These are phyloP conservation scores for Ariolimax columbianus DNA, from an alignment of 2,888 invertebrate genomes.

Conservation along the genomic window DNA sequence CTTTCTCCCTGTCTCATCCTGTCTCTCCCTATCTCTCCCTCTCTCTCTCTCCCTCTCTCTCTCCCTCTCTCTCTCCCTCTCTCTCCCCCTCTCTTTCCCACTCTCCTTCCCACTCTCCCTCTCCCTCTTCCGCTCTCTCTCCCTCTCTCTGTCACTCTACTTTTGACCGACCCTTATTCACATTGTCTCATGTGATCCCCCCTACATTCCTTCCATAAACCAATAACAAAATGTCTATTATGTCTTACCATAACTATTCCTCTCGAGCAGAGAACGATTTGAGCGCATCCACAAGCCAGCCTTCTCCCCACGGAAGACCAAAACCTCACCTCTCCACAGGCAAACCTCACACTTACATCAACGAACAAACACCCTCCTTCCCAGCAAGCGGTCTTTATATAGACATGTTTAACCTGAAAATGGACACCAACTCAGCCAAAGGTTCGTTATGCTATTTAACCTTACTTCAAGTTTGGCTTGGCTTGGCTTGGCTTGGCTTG, in stretches of 20 bases:
- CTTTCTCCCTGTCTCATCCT: neutral
- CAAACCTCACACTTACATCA: slow-evolving; percentile 18
- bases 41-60: neutral
- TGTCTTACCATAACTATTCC: neutral
- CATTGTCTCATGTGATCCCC: too few species aligned
- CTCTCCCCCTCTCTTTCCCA: neutral
- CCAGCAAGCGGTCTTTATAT: slow-evolving; percentile 1
- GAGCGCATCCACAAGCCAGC: neutral
- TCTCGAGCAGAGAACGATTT: neutral
- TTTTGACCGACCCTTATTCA: too few species aligned
- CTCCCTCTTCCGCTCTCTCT: too few species aligned
- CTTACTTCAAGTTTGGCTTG: neutral
- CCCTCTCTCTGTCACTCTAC: neutral
- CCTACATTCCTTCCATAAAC: too few species aligned
- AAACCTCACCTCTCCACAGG: neutral
- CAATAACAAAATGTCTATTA: too few species aligned
- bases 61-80: neutral
- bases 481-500: too few species aligned
- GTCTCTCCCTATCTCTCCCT: too few species aligned
- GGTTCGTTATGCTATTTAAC: neutral
- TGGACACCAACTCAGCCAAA: neutral
- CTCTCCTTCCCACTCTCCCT: too few species aligned
- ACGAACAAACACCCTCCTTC: neutral
- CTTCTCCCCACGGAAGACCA: neutral
- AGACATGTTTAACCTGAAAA: slow-evolving; percentile 20